Evolutionary conservation across 2,888 invertebrate genomes (phyloP).

Genomic region (Dolichomitus sp.): DNA sequence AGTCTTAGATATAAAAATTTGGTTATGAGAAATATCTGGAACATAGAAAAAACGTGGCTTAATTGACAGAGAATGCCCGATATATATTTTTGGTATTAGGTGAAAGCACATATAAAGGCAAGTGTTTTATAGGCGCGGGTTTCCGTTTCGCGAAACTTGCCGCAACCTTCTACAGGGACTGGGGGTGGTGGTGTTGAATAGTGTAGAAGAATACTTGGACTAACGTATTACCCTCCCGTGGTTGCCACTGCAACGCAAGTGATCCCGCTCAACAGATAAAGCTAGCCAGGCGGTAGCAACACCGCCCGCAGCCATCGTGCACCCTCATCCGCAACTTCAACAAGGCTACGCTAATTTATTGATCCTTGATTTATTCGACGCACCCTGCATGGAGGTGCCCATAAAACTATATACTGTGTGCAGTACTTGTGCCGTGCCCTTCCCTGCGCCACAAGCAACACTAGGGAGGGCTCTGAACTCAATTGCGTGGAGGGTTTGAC

Average conservation of each 20-base stretch:
- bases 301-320: conserved; percentile 60
- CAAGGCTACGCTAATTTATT: conserved; percentile 78
- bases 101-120: conserved; percentile 74
- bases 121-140: conserved; percentile 80
- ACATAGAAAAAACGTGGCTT: no score
- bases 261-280: conserved; percentile 78
- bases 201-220: conserved; percentile 47
- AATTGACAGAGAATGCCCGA: background rate
- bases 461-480: conserved; percentile 49
- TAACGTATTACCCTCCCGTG: conserved; percentile 17
- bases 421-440: background rate
- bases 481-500: conserved; percentile 73
- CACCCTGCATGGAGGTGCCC: conserved; percentile 54
- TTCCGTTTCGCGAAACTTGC: conserved; percentile 74
- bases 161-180: conserved; percentile 31
- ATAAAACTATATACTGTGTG: background rate
- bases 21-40: no score
- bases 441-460: background rate
- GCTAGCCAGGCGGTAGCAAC: conserved; percentile 65
- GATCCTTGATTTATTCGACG: conserved; percentile 80
- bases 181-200: conserved; percentile 17
- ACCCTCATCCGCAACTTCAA: conserved; percentile 72
- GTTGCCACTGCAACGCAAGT: conserved; percentile 48
- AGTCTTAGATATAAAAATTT: no score
- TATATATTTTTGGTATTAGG: conserved; percentile 36